These are phyloP conservation scores for Thysanoteuthis rhombus DNA, from an alignment of 2,888 invertebrate genomes.

Conservation along the genomic window DNA sequence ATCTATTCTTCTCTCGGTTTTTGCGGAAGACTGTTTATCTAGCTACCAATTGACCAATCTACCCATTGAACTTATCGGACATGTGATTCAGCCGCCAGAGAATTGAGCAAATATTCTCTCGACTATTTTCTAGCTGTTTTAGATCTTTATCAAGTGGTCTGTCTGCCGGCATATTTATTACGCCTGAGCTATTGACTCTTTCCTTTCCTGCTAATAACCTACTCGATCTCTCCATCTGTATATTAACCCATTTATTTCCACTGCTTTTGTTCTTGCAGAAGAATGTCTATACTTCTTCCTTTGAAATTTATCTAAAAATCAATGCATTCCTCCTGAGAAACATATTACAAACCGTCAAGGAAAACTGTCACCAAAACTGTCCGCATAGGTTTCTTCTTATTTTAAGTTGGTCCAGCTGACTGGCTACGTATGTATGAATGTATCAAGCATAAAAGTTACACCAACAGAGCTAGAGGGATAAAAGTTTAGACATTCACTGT, in stretches of 20 bases:
- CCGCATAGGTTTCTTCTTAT: too few species aligned
- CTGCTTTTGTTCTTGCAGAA: neutral
- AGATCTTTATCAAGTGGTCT: neutral
- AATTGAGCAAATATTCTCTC: neutral
- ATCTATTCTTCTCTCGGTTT: neutral
- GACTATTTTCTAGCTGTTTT: neutral
- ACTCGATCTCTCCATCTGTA: neutral
- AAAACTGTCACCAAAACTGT: too few species aligned
- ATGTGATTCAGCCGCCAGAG: neutral
- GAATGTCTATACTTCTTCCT: too few species aligned
- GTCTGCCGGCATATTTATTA: neutral
- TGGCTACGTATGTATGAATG: too few species aligned
- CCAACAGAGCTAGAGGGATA: too few species aligned
- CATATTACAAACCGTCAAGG: too few species aligned
- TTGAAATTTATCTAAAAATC: too few species aligned
- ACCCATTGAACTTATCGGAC: neutral
- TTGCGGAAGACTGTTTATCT: neutral
- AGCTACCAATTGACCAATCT: neutral
- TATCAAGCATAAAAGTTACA: too few species aligned
- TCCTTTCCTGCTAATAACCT: neutral
- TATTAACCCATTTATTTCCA: neutral
- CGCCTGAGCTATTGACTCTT: neutral
- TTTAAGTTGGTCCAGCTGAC: too few species aligned
- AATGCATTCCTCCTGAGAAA: too few species aligned
- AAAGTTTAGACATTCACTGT: too few species aligned